A percentile compares a stretch with the other conserved stretches of the same genome.
phyloP scores from a whole-genome alignment of 2,113 vertebrate species.

The Hyperopisus bebe region DNA sequence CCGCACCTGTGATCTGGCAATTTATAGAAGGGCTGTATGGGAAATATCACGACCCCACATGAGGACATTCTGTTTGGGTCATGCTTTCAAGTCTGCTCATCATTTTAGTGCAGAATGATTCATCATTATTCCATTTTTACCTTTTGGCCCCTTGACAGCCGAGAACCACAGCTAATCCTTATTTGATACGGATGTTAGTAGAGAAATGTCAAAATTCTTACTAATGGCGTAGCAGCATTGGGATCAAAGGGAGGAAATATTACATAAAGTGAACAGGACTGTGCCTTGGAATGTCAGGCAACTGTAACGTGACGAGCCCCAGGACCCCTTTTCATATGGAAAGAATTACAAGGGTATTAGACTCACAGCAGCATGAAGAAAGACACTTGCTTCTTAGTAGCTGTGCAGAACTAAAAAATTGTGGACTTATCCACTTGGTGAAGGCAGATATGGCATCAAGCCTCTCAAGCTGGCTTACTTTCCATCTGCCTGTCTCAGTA shows the following conservation, averaged over 20 bases:
- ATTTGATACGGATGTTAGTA: slow-evolving; percentile 8
- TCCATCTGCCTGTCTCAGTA: background rate
- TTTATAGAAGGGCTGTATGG: background rate
- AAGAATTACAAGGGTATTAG: slow-evolving; percentile 3
- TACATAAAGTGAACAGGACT: background rate
- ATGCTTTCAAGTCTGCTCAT: background rate
- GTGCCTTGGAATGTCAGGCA: background rate
- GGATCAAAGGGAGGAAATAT: slow-evolving; percentile 6
- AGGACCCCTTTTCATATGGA: background rate
- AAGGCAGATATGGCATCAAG: background rate
- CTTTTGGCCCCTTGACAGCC: background rate
- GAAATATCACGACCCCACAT: background rate
- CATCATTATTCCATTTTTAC: slow-evolving; percentile 10
- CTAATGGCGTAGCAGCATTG: background rate
- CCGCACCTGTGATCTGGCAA: background rate
- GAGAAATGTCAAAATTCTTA: background rate
- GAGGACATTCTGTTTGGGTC: background rate
- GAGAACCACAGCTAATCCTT: slow-evolving; percentile 2
- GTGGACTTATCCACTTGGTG: slow-evolving; percentile 1
- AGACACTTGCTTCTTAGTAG: background rate
- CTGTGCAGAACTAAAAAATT: background rate
- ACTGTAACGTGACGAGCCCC: slow-evolving; percentile 2
- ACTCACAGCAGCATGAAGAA: background rate
- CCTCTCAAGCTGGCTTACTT: background rate
- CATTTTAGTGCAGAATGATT: background rate